Base-by-base conservation (phyloP, 2,113 vertebrate species). In the Mastomys natalensis region DNA sequence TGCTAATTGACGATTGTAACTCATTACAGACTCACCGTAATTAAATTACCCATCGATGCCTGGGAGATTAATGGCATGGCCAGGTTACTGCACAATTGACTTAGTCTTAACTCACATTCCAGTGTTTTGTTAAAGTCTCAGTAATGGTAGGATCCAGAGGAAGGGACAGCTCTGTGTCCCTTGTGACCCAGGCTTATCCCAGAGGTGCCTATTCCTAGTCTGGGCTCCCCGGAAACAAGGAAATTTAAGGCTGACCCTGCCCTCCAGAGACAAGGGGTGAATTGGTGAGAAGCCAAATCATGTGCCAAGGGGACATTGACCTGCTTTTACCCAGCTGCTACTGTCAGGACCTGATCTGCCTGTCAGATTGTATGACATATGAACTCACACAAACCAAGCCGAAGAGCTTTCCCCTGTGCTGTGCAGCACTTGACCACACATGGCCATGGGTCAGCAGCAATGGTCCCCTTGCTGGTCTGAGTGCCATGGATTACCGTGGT, bases 1-100 rank as follows among this genome's bases (percentile, higher is more conserved):
- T 5, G 3, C 98, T 98, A 98, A 98, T 98, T 98, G 98, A 98
- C 96, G 96, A 97, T 98, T 98, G 98, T 98, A 98, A 98, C 98
- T 98, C 98, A 98, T 98, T 98, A 98, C 98, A 98, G 91, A 98
- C 96, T 96, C 97, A 68, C 95, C 91, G 96, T 98, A 98, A 99
- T 98, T 98, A 98, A 98, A 98, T 98, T 98, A 98, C 97, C 94
- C 97, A 94, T 98, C 89, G 87, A 97, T 96, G 74, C 97, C 96
- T 93, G 90, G 1, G 89, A 98, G 98, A 98, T 98, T 98, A 98
- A 98, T 98, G 98, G 97, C 97, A 80, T 97, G 97, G 48, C 96
- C 94, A 85, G 96, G 97, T 98, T 98, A 94, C 96, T 88, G 96
- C 86, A 74, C 85, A 90, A 97, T 97, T 98, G 97, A 97, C 97